Percentiles rank a stretch among this genome's conserved stretches.
phyloP scores from a whole-genome alignment of 2,888 invertebrate species.

The Helicoverpa assulta region DNA sequence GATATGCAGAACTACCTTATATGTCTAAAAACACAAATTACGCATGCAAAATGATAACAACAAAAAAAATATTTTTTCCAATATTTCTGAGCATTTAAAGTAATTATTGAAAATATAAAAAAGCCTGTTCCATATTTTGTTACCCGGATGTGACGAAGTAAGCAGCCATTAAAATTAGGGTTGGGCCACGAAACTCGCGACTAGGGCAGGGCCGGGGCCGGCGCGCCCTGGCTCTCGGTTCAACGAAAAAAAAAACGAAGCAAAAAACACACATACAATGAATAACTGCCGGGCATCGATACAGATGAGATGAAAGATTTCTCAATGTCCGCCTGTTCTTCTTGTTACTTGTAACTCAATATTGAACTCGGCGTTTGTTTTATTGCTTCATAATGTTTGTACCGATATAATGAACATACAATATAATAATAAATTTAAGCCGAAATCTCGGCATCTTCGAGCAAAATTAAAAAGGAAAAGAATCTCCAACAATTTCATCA shows the following conservation, averaged over 20 bases:
- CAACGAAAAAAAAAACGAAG: constrained; percentile 76
- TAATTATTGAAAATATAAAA: constrained; percentile 33
- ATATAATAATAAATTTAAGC: constrained; percentile 53
- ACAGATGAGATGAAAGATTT: constrained; percentile 88
- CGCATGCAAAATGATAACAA: constrained; percentile 26
- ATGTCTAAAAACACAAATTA: constrained; percentile 33
- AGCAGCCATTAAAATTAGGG: constrained; percentile 91
- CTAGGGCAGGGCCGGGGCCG: constrained; percentile 86
- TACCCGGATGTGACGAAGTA: constrained; percentile 84
- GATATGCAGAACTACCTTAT: constrained; percentile 31
- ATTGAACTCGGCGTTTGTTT: constrained; percentile 75
- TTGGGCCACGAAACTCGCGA: constrained; percentile 85
- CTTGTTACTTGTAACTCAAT: constrained; percentile 86
- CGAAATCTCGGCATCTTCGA: constrained; percentile 11
- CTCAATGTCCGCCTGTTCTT: constrained; percentile 85
- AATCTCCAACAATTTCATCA: constrained; percentile 42
- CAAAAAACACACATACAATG: constrained; percentile 80
- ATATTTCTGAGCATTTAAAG: constrained; percentile 36
- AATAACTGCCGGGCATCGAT: constrained; percentile 83
- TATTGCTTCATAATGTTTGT: constrained; percentile 66
- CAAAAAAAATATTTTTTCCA: constrained; percentile 28
- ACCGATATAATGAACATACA: constrained; percentile 55
- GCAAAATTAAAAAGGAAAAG: constrained; percentile 32
- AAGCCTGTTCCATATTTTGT: constrained; percentile 79
- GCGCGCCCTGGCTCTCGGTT: constrained; percentile 79